phyloP scores from a whole-genome alignment of 2,888 invertebrate species.

The Drosophila anceps region DNA sequence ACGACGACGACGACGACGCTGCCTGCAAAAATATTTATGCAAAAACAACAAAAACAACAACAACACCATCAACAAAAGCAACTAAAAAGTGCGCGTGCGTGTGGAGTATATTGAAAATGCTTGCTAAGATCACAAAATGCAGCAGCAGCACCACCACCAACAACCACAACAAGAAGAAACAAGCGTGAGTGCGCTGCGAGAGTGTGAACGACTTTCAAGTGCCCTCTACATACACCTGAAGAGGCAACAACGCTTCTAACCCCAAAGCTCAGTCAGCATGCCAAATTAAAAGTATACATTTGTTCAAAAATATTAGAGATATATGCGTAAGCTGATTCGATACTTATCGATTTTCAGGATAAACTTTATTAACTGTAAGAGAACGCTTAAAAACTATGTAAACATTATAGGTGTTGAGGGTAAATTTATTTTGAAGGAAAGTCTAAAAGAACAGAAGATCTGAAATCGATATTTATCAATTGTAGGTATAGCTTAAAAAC shows the following conservation, averaged over 20 bases:
- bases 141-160: constrained; percentile 32
- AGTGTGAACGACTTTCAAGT: constrained; percentile 1
- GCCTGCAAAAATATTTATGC: constrained; percentile 79
- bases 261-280: background rate
- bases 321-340: background rate
- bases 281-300: background rate
- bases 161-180: constrained; percentile 29
- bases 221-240: constrained; percentile 2
- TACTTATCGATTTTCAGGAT: background rate
- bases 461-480: background rate
- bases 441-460: background rate
- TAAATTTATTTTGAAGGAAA: too few relatives aligned
- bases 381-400: background rate
- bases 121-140: constrained; percentile 52
- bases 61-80: constrained; percentile 40
- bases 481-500: background rate
- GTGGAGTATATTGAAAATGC: constrained; percentile 50
- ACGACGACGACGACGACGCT: constrained; percentile 50
- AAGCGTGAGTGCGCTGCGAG: background rate
- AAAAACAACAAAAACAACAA: constrained; percentile 62
- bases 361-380: background rate
- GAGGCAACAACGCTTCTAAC: background rate
- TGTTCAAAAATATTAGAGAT: background rate
- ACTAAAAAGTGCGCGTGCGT: constrained; percentile 66
- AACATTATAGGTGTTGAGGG: background rate